These are phyloP conservation scores for Drosophila sechellia DNA, from an alignment of 1,140 invertebrate genomes.

Conservation along the genomic window DNA sequence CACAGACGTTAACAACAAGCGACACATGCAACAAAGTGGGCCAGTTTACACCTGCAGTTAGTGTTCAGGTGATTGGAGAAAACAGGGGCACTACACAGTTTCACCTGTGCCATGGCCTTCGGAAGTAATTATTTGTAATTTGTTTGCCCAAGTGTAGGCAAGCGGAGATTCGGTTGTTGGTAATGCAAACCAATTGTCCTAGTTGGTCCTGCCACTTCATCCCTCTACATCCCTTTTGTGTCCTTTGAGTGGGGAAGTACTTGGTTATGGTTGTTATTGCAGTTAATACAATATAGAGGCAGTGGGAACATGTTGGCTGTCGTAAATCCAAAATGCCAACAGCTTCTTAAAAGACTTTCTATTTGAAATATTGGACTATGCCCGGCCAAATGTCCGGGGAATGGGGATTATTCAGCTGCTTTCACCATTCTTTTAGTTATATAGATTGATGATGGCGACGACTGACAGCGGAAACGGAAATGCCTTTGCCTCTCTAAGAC, in stretches of 20 bases:
- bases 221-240: neutral
- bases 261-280: conserved; percentile 61
- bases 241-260: conserved; percentile 50
- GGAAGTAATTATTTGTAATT: conserved; percentile 78
- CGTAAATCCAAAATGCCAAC: conserved; percentile 59
- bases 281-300: conserved; percentile 51
- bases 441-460: conserved; percentile 72
- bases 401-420: conserved; percentile 2
- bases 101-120: conserved; percentile 48
- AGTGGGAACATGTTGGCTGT: conserved; percentile 41
- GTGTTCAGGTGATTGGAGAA: conserved; percentile 9
- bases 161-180: conserved; percentile 39
- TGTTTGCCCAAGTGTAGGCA: conserved; percentile 70
- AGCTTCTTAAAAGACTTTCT: conserved; percentile 53
- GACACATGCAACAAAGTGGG: conserved; percentile 67
- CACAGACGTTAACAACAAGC: conserved; percentile 41
- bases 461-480: conserved; percentile 69
- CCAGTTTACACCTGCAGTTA: conserved; percentile 69
- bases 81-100: conserved; percentile 16
- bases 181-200: conserved; percentile 46
- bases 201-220: conserved; percentile 14
- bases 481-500: conserved; percentile 45
- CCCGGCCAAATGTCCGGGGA: neutral
- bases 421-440: conserved; percentile 29
- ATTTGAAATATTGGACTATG: conserved; percentile 43